Conservation (phyloP, 2,113 vertebrate species). For the Pantherophis guttatus region DNA sequence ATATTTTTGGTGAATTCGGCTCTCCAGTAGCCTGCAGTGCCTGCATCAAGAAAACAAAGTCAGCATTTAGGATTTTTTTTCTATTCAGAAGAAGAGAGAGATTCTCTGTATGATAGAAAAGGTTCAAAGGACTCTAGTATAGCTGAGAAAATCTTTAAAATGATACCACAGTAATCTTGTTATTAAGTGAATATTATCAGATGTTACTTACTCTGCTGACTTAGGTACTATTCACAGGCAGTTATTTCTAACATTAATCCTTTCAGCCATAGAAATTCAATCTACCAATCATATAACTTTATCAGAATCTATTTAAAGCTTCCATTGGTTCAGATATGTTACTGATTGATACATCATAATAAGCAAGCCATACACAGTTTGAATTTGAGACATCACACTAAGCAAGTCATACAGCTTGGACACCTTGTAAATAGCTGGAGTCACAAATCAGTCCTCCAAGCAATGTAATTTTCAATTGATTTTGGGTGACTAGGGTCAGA, state of each 20-base stretch:
- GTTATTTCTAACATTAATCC: not conserved
- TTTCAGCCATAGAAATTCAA: not conserved
- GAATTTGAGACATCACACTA: not conserved
- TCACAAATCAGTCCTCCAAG: not conserved
- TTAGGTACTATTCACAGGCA: not conserved
- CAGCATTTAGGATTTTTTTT: slow-evolving; percentile 40
- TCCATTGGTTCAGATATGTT: not conserved
- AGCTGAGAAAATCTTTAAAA: not conserved
- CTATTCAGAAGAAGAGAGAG: not conserved
- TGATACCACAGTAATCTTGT: not conserved
- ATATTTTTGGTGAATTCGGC: slow-evolving; percentile 59
- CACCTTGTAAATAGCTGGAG: not conserved
- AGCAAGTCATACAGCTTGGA: not conserved
- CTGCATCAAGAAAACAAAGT: slow-evolving; percentile 68
- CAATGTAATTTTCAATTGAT: not conserved
- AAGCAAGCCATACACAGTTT: not conserved
- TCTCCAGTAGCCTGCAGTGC: slow-evolving; percentile 67
- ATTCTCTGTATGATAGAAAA: slow-evolving; percentile 20
- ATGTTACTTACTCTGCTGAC: slow-evolving; percentile 22
- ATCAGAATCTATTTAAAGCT: not conserved
- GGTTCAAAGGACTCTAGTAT: not conserved
- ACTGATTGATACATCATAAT: not conserved
- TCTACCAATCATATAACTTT: not conserved
- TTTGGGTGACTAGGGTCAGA: not conserved
- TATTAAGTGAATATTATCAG: slow-evolving; percentile 28